Conservation (phyloP, 2,888 invertebrate species). For the Lottia gigantea region DNA sequence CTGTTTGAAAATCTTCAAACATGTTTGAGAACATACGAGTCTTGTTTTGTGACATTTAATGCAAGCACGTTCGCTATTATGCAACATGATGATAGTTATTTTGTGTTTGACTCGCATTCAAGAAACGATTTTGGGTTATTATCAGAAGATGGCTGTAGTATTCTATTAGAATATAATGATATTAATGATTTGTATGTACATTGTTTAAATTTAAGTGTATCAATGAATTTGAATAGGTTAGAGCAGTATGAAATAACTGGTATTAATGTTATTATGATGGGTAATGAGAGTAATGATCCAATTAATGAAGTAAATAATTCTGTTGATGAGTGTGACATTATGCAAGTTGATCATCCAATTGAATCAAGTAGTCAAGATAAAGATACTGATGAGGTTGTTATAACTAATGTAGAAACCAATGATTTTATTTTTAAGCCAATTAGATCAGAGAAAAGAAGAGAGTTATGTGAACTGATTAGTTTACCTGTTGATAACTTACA, state of each 20-base stretch:
- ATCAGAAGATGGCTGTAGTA: not conserved
- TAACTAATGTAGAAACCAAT: not conserved
- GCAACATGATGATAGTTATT: slow-evolving; percentile 1
- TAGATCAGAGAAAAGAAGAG: not conserved
- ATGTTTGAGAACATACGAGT: slow-evolving; percentile 6
- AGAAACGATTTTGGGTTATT: not conserved
- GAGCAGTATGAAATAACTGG: not conserved
- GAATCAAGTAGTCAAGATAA: not conserved
- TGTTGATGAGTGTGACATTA: no score
- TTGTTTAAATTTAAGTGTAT: not conserved
- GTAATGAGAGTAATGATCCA: no score
- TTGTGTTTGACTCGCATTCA: not conserved
- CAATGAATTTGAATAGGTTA: not conserved
- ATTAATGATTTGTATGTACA: not conserved
- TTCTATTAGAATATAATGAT: slow-evolving; percentile 2
- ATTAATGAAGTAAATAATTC: not conserved
- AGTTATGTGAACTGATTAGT: not conserved
- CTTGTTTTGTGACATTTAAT: not conserved
- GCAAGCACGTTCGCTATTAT: not conserved
- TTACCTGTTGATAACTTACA: not conserved
- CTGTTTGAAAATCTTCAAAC: not conserved
- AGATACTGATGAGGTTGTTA: not conserved
- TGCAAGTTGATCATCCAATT: no score
- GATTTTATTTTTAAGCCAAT: not conserved
- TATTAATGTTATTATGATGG: not conserved